phyloP scores from a whole-genome alignment of 2,797 vertebrate genomes.

The Neoniphon sammara region DNA sequence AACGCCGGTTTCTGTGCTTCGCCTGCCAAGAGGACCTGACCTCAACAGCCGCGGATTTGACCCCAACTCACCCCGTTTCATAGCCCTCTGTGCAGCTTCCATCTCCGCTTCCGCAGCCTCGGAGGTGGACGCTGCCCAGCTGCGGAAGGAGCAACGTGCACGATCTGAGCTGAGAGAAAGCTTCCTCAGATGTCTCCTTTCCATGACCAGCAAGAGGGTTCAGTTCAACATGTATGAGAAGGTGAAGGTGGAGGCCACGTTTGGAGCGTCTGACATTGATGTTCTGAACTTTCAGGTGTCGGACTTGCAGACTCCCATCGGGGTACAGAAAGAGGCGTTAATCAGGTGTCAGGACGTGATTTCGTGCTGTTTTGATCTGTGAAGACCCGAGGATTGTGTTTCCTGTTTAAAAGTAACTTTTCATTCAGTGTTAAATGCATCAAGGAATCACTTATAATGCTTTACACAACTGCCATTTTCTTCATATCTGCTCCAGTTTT shows the following conservation, averaged over 20 bases:
- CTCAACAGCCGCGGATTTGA: constrained; percentile 88
- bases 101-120: constrained; percentile 49
- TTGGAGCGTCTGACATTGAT: constrained; percentile 88
- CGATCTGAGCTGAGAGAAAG: constrained; percentile 84
- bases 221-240: constrained; percentile 84
- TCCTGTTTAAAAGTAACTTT: background rate
- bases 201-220: constrained; percentile 82
- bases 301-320: constrained; percentile 88
- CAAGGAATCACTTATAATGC: background rate
- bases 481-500: background rate
- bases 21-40: constrained; percentile 87
- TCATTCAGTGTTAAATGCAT: background rate
- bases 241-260: constrained; percentile 84
- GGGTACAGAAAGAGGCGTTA: constrained; percentile 88
- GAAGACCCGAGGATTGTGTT: constrained; percentile 33
- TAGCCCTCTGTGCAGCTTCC: constrained; percentile 77
- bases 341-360: constrained; percentile 89
- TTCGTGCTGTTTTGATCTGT: constrained; percentile 79
- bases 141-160: constrained; percentile 76
- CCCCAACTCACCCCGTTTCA: constrained; percentile 80
- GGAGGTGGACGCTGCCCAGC: background rate
- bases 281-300: constrained; percentile 91
- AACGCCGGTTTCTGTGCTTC: constrained; percentile 81
- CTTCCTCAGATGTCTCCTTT: constrained; percentile 86
- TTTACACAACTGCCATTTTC: too few species aligned